phyloP scores from a whole-genome alignment of 2,797 vertebrate genomes.

The Botia almorhae region DNA sequence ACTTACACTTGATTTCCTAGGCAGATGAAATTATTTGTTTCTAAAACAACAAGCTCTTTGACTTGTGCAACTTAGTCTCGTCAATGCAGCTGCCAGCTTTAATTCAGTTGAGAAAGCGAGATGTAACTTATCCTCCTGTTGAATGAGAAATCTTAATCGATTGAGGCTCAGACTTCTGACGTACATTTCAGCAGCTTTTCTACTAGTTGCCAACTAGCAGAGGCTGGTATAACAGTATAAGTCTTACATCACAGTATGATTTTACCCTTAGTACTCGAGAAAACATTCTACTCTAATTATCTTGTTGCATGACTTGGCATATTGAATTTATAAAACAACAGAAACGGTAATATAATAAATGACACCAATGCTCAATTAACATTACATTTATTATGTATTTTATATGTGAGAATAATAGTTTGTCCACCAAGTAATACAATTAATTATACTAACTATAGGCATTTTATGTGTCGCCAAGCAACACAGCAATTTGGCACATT shows the following conservation, averaged over 20 bases:
- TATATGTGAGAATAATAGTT: background rate
- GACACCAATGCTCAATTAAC: too few relatives aligned
- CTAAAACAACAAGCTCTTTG: constrained; percentile 53
- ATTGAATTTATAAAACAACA: too few relatives aligned
- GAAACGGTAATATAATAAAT: too few relatives aligned
- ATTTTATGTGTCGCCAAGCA: background rate
- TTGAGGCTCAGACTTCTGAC: background rate
- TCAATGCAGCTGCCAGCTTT: constrained; percentile 18
- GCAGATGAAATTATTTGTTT: constrained; percentile 54
- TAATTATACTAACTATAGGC: background rate
- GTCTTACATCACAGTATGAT: background rate
- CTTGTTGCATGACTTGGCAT: background rate
- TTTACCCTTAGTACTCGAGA: too few relatives aligned
- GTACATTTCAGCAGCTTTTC: background rate
- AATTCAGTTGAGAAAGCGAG: constrained; percentile 13
- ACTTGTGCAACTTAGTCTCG: constrained; percentile 45
- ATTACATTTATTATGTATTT: too few relatives aligned
- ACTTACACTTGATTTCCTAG: constrained; percentile 56
- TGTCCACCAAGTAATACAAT: background rate
- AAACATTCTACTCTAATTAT: background rate
- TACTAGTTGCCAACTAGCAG: background rate
- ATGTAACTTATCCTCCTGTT: constrained; percentile 16
- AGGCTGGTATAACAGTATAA: background rate
- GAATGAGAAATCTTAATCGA: constrained; percentile 24
- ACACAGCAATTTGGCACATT: background rate